Evolutionary conservation across 2,888 invertebrate species (phyloP).

Genomic region (Callosobruchus maculatus): DNA sequence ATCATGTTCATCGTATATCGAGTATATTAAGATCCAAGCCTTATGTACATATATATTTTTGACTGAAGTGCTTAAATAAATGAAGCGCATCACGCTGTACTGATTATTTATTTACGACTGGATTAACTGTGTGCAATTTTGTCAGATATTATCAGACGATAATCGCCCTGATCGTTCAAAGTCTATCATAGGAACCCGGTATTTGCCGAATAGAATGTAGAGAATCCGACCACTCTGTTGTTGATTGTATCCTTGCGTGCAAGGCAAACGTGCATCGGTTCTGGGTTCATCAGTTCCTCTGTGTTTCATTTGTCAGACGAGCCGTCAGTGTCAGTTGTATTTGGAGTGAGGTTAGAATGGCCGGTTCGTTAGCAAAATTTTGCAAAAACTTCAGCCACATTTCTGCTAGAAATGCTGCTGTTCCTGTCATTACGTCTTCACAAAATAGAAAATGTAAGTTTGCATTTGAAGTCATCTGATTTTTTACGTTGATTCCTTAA

Average conservation of each 20-base stretch:
- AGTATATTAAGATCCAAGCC: too few relatives aligned
- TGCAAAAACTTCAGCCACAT: slow-evolving; percentile 39
- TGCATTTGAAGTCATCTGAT: background rate
- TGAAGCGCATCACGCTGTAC: too few relatives aligned
- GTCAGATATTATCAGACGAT: background rate
- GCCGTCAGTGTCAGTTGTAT: background rate
- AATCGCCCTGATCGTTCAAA: background rate
- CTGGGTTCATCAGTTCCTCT: background rate
- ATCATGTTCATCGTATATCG: too few relatives aligned
- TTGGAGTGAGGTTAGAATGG: slow-evolving; percentile 42
- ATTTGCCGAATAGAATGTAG: background rate
- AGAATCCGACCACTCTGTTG: background rate
- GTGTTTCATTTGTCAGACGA: background rate
- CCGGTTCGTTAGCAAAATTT: slow-evolving; percentile 46
- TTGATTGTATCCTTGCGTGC: background rate
- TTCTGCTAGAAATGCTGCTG: slow-evolving; percentile 26
- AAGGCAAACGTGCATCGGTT: background rate
- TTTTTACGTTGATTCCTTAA: too few relatives aligned
- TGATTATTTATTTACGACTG: too few relatives aligned
- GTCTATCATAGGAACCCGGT: background rate
- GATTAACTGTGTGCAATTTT: background rate
- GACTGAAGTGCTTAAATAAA: too few relatives aligned
- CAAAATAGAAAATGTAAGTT: slow-evolving; percentile 40
- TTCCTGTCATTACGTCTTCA: slow-evolving; percentile 19
- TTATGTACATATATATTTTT: too few relatives aligned